These are phyloP conservation scores for Threskiornis aethiopicus DNA, from an alignment of 2,797 vertebrate species.

Conservation along the genomic window DNA sequence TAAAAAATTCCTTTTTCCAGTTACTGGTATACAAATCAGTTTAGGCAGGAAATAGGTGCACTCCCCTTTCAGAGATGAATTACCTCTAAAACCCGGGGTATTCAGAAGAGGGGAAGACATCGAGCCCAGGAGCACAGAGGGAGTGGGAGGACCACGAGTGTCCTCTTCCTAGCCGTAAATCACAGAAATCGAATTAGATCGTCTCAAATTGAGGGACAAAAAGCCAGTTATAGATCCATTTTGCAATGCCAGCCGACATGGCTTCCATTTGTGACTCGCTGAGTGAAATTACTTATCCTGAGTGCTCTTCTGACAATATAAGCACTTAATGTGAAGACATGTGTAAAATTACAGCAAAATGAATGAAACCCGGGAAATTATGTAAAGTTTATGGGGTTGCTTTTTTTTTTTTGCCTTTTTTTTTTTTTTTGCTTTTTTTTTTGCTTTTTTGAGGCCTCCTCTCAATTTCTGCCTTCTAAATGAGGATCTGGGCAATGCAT, in stretches of 20 bases:
- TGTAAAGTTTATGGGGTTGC: neutral
- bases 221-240: slow-evolving; percentile 77
- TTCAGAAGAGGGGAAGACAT: neutral
- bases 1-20: neutral
- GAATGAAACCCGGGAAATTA: slow-evolving; percentile 52
- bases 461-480: slow-evolving; percentile 21
- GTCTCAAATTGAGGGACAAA: slow-evolving; percentile 76
- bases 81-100: slow-evolving; percentile 10
- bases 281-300: slow-evolving; percentile 73
- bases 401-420: neutral
- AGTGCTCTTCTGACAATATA: slow-evolving; percentile 68
- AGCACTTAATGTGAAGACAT: slow-evolving; percentile 64
- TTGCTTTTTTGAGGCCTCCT: neutral
- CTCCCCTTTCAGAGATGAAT: slow-evolving; percentile 8
- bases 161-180: slow-evolving; percentile 68
- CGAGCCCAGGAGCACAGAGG: neutral
- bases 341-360: slow-evolving; percentile 58
- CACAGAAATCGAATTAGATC: slow-evolving; percentile 78
- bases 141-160: neutral
- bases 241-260: slow-evolving; percentile 56
- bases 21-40: neutral
- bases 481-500: neutral
- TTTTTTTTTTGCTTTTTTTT: neutral
- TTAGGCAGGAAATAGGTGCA: neutral
- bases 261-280: slow-evolving; percentile 73